Evolutionary conservation across 2,797 vertebrate genomes (phyloP), one percentile per base, ranked within the genome.

Genomic region (Streptopelia turtur): DNA sequence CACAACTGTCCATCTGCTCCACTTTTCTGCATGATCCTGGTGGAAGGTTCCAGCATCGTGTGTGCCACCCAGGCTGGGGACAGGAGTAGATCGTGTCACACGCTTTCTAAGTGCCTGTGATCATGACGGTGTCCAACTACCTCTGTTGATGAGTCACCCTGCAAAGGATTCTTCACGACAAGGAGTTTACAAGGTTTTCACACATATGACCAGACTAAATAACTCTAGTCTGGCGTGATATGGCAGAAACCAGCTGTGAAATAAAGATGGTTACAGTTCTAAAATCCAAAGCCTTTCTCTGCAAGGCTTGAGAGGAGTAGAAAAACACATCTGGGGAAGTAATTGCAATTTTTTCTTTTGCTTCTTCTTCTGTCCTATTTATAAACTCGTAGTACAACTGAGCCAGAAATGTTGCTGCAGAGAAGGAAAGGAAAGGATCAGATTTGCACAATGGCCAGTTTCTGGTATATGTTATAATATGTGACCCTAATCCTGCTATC

Each of bases 1-100:
- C 95, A 87, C 66, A 74, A 82, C 66, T 70, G 66, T 33, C 85
- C 91, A 76, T 91, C 87, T 96, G 87, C 83, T 95, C 84, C 31
- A 64, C 64, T 87, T 80, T 47, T 33, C 77, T 91, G 61, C 84
- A 65, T 69, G 16, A 13, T 57, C 27, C 79, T 77, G 72, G 30
- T 7, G 41, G 69, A 37, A 85, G 64, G 81, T 30, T 89, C 45
- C 60, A 53, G 30, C 43, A 7, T 5, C 9, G 6, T 59, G 3
- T 3, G 4, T 21, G 41, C 53, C 72, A 13, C 33, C 0, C 4
- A 64, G 82, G 63, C 75, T 80, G 72, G 75, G 57, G 64, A 3
- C 47, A 9, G 22, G 47, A 86, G 63, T 14, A 50, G 84, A 75
- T 78, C 71, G 39, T 74, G 35, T 70, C 79, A 53, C 75, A 52